Evolutionary conservation across 2,113 vertebrate species (phyloP), one percentile per base, ranked within the genome.

Genomic region (Bettongia penicillata): DNA sequence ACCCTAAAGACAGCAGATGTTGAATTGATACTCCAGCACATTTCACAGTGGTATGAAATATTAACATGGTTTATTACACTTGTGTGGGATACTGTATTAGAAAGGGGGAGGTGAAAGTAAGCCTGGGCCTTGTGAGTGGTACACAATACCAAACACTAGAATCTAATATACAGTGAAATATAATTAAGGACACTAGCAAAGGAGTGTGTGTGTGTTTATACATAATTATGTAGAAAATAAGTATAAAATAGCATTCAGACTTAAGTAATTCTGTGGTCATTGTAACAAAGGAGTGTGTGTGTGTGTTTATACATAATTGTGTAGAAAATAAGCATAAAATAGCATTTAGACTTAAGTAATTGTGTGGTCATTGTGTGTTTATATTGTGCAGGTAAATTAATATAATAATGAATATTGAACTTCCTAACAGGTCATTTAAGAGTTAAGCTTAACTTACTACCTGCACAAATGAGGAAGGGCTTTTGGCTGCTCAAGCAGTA

Each of bases 31-130:
- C 99, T 99, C 98, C 98, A 98, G 99, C 99, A 99, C 99, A 99
- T 99, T 99, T 99, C 99, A 99, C 99, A 98, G 95, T 96, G 98
- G 98, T 99, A 99, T 99, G 99, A 99, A 99, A 99, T 99, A 99
- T 99, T 99, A 99, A 99, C 99, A 95, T 99, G 98, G 98, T 99
- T 99, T 99, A 99, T 99, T 98, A 97, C 98, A 98, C 98, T 98
- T 98, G 98, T 98, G 99, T 98, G 98, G 98, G 97, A 98, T 97
- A 90, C 22, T 25, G 26, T 94, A 97, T 96, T 95, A 91, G 97
- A 91, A 95, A 57, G 97, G 98, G 98, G 98, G 97, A 94, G 98
- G 98, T 97, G 95, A 91, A 31, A 94, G 91, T 50, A 95, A 95
- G 97, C 11, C 91, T 53, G 94, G 23, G 95, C 93, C 68, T 91